Evolutionary conservation across 1,140 invertebrate species (phyloP), one percentile per base, ranked within the genome.

Genomic region (Idris sp.): DNA sequence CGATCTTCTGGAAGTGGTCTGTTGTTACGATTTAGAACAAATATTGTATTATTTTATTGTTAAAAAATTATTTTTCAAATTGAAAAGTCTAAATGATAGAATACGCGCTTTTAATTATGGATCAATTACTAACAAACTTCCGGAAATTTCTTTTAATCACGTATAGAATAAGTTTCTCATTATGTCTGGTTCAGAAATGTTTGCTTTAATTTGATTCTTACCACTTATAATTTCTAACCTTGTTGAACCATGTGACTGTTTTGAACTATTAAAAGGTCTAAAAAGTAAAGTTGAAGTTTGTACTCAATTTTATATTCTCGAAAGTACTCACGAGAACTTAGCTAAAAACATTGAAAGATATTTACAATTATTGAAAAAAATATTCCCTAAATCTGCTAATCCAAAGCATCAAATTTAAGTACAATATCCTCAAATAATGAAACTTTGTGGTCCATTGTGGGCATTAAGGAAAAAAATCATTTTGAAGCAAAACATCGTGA

Each of bases 131-230:
- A 61, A 61, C 9, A 61, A 38, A 40, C 56, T 43, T 2, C 4
- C 22, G 5, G 43, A 46, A 61, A 25, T 61, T 28, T 61, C 8
- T 13, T 9, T 15, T 3, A 16, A 8, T 48, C 48, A 65, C 9
- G 30, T 62, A 6, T 49, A 48, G 30, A 30, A 54, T 6, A 53
- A 54, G 46, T 41, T 6, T 18, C 25, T 54, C 8, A 26, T 65
- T n/a, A 44, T 65, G 19, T 53, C 61, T n/a, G 46, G 46, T 0
- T 53, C 61, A 3, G 49, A 65, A 54, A 65, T 65, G 61, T 9
- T 53, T 8, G 35, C 28, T 46, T 18, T 65, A 10, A 53, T 53
- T 2, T 16, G 61, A n/a, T 8, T 14, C 13, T 43, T 53, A n/a
- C 13, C 35, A 10, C 2, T 43, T 8, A 44, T 54, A 15, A 26